Base-by-base conservation (phyloP, 1,140 invertebrate genomes). In the Melitaea cinxia region DNA sequence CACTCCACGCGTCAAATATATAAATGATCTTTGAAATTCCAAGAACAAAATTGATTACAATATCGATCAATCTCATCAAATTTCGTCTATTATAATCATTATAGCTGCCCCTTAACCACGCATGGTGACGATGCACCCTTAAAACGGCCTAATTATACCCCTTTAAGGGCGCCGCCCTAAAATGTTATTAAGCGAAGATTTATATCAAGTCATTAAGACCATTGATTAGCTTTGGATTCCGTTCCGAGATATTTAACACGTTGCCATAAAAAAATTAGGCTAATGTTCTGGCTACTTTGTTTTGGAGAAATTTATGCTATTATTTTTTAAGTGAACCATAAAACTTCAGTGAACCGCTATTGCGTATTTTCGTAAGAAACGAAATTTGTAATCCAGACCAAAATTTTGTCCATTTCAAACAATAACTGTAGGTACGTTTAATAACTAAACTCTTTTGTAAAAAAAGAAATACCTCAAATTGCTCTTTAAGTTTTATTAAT, bases 61-160 rank as follows among this genome's bases (percentile, higher is more conserved):
- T 14, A 23, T 47, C 42, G 42, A 47, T 47, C 42, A 47, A 47
- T 47, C 42, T 47, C 21, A 17, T 10, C 10, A 23, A 47, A 47
- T 10, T 23, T 7, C 14, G 4, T 10, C 42, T 12, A 47, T 47
- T 47, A 47, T 47, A 47, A 23, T 47, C 12, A 47, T 45, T 10
- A 55, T 21, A 65, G 17, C 78, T 80, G 53, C 54, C 54, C 76
- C 73, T 83, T 82, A 85, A 82, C 71, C 60, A 35, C 37, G 53
- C 17, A 69, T 54, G 64, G 78, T 86, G 85, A 88, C 82, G 72
- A 28, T 81, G 83, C 85, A 84, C 80, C 83, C 82, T 81, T 77
- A 84, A 82, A 84, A 79, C 77, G 73, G 80, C 69, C 80, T 80
- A 85, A 88, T 86, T 88, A 88, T 82, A 82, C 80, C 85, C 37